phyloP scores from a whole-genome alignment of 2,888 invertebrate species.

The Drymonia ruficornis region DNA sequence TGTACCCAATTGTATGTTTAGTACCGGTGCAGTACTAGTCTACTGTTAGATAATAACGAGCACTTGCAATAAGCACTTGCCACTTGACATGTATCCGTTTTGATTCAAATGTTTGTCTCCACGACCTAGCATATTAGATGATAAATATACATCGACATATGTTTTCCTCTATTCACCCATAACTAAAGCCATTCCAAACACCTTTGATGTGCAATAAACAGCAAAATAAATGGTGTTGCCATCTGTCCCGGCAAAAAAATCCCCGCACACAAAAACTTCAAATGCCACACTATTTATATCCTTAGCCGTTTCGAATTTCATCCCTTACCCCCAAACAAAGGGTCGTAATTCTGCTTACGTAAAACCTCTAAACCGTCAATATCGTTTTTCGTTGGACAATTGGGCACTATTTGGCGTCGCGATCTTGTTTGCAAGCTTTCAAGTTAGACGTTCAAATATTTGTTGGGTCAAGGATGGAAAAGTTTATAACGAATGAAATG shows the following conservation, averaged over 20 bases:
- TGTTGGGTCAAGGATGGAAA: slow-evolving; percentile 28
- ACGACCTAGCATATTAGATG: not conserved
- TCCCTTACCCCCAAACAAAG: slow-evolving; percentile 33
- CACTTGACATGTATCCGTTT: no score
- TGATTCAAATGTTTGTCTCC: no score
- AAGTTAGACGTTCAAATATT: slow-evolving; percentile 45
- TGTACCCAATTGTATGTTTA: no score
- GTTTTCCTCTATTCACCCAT: not conserved
- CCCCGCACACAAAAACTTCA: slow-evolving; percentile 14
- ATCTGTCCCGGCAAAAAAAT: slow-evolving; percentile 8
- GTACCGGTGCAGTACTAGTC: no score
- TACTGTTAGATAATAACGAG: no score
- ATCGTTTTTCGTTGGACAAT: slow-evolving; percentile 52
- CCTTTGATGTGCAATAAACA: not conserved
- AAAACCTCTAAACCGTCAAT: slow-evolving; percentile 45
- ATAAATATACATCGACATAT: not conserved
- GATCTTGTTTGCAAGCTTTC: slow-evolving; percentile 48
- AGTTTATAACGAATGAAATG: slow-evolving; percentile 23
- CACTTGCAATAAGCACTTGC: no score
- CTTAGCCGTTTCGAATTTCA: slow-evolving; percentile 33
- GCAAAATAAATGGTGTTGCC: not conserved
- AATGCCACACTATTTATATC: slow-evolving; percentile 39
- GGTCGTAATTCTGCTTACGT: slow-evolving; percentile 41
- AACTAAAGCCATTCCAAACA: not conserved
- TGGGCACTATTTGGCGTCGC: slow-evolving; percentile 51